A percentile compares a stretch with the other conserved stretches of the same genome.
These are phyloP conservation scores for Hydrozoanthus gracilis DNA, from an alignment of 92 coral and sea anemone genomes.

Conservation along the genomic window DNA sequence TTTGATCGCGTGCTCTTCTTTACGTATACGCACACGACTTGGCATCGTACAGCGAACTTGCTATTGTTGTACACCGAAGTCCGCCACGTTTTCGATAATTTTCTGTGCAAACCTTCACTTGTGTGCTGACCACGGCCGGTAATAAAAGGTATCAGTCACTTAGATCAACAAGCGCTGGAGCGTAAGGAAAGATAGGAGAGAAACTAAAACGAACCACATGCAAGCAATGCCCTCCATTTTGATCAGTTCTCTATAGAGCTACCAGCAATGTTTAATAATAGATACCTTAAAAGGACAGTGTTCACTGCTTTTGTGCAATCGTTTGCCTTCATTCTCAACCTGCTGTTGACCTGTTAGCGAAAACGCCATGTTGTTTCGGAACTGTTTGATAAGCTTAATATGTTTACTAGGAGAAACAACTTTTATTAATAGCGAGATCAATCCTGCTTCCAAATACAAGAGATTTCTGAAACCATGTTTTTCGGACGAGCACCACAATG, in stretches of 20 bases:
- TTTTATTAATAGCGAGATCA: not conserved
- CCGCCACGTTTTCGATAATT: no score
- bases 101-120: no score
- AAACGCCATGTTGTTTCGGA: constrained; percentile 39
- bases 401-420: constrained; percentile 38
- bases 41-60: no score
- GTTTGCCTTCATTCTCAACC: constrained; percentile 23
- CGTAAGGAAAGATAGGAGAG: not conserved
- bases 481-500: not conserved
- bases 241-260: not conserved
- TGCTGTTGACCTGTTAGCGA: constrained; percentile 3
- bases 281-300: constrained; percentile 11
- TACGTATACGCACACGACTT: no score
- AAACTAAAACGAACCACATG: not conserved
- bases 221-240: not conserved
- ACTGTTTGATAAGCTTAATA: constrained; percentile 1
- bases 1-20: no score
- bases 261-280: constrained; percentile 50
- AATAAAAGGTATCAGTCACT: no score
- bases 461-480: constrained; percentile 32
- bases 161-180: no score
- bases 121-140: no score
- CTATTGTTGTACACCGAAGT: no score
- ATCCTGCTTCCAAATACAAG: constrained; percentile 37
- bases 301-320: not conserved